Evolutionary conservation across 1,140 invertebrate genomes (phyloP), one percentile per base, ranked within the genome.

Genomic region (Drosophila tropicalis): DNA sequence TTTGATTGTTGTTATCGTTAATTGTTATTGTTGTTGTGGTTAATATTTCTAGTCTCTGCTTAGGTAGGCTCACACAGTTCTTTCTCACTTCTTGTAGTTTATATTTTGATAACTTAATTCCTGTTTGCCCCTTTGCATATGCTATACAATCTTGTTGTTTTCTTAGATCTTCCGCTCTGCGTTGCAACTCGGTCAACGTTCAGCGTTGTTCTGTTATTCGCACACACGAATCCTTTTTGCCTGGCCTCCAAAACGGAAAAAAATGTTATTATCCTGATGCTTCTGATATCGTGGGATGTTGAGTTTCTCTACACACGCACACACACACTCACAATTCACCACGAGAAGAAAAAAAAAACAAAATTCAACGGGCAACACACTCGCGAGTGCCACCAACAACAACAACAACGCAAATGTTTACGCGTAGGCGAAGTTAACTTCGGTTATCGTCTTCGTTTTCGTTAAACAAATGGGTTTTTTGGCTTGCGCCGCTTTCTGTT

Each of bases 111-210:
- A 39, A 10, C 34, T 39, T 22, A 19, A 51, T 51, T 10, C 15
- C 17, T 15, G 10, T 15, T 51, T 51, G 19, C 17, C 44, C 19
- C 9, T 51, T 51, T 12, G 17, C 44, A 17, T 51, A 51, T 47
- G 44, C 44, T 51, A 39, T 13, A 39, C 36, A n/a, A 34, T 22
- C 3, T 58, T 34, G 17, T 29, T 39, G 15, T 39, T 40, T 34
- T 17, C 5, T 15, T 6, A n/a, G 39, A 15, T 70, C 54, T 56
- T 68, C 70, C 72, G 72, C 54, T 61, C 66, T 58, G 74, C 79
- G 78, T 81, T 86, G 74, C 82, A 84, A 85, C 81, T 85, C 82
- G 81, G 79, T 85, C 81, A 85, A 85, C 81, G 78, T 65, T 70
- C 78, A 78, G 74, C 81, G 81, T 85, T 73, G 67, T 81, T 86